A percentile compares a stretch with the other conserved stretches of the same genome.
Evolutionary conservation across 2,797 vertebrate species (phyloP).

Genomic region (Acrossocheilus fasciatus): DNA sequence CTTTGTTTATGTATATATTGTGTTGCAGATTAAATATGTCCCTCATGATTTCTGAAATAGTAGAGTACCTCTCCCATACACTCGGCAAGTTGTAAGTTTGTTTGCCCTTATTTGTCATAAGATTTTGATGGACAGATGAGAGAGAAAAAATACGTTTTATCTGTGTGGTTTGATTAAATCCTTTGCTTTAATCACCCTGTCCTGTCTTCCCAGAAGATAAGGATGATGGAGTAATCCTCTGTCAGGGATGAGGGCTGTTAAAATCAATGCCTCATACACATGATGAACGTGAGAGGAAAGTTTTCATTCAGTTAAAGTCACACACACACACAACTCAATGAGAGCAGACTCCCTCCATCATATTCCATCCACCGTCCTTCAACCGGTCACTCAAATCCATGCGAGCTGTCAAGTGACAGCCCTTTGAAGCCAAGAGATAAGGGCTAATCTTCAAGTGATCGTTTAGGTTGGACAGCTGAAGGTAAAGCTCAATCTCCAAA

Average conservation of each 20-base stretch:
- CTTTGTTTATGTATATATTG: background rate
- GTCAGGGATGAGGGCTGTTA: constrained; percentile 61
- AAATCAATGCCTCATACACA: constrained; percentile 56
- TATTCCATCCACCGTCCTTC: constrained; percentile 17
- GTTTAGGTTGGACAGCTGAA: constrained; percentile 75
- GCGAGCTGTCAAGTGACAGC: constrained; percentile 72
- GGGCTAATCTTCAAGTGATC: constrained; percentile 78
- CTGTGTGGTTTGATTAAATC: constrained; percentile 69
- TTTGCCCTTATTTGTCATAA: constrained; percentile 23
- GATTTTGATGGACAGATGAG: constrained; percentile 40
- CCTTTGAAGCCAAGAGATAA: constrained; percentile 74
- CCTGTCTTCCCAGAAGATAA: constrained; percentile 70
- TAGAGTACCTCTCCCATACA: background rate
- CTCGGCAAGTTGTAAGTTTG: background rate
- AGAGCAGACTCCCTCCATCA: background rate
- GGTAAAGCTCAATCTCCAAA: constrained; percentile 68
- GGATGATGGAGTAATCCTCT: constrained; percentile 58
- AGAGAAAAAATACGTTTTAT: constrained; percentile 52
- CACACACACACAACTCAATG: constrained; percentile 42
- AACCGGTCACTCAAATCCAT: constrained; percentile 43
- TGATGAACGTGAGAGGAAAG: constrained; percentile 53
- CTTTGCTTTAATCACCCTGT: constrained; percentile 76
- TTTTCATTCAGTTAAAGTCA: constrained; percentile 61
- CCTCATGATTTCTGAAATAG: background rate
- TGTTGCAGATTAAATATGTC: background rate